Percentiles rank a stretch among this genome's conserved stretches.
Evolutionary conservation across 1,140 invertebrate genomes (phyloP).

Genomic region (Orchestia grillus): DNA sequence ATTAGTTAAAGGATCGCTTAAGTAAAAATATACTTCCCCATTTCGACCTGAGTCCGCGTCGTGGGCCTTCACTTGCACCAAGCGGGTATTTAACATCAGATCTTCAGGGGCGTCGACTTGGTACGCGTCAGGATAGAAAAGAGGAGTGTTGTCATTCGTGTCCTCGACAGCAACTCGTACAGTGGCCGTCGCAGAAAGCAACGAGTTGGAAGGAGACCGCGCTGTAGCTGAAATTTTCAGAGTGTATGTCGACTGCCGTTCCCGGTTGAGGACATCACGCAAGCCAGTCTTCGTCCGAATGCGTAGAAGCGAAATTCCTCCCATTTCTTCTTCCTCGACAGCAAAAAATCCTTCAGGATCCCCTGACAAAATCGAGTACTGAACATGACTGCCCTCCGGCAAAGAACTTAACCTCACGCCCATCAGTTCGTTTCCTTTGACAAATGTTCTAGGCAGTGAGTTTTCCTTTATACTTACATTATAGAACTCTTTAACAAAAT

Average conservation of each 20-base stretch:
- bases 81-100: slow-evolving; percentile 80
- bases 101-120: slow-evolving; percentile 88
- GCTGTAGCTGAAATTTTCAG: slow-evolving; percentile 84
- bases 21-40: slow-evolving; percentile 95
- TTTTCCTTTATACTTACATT: slow-evolving; percentile 67
- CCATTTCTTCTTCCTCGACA: slow-evolving; percentile 86
- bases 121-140: slow-evolving; percentile 91
- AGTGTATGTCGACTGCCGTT: slow-evolving; percentile 86
- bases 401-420: slow-evolving; percentile 78
- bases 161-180: slow-evolving; percentile 86
- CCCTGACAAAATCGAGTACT: slow-evolving; percentile 85
- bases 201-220: slow-evolving; percentile 65
- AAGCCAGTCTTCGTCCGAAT: slow-evolving; percentile 89
- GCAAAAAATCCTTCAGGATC: slow-evolving; percentile 93
- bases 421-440: slow-evolving; percentile 78
- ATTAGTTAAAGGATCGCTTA: slow-evolving; percentile 83
- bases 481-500: slow-evolving; percentile 61
- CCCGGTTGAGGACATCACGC: slow-evolving; percentile 88
- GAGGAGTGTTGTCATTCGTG: slow-evolving; percentile 92
- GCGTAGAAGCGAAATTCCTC: slow-evolving; percentile 92
- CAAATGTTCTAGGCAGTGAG: slow-evolving; percentile 78
- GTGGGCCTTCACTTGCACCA: slow-evolving; percentile 79
- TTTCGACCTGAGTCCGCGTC: slow-evolving; percentile 95
- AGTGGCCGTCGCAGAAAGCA: slow-evolving; percentile 76
- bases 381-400: slow-evolving; percentile 74